Base-by-base conservation (phyloP, 2,888 invertebrate genomes). In the Lydus trimaculatus region DNA sequence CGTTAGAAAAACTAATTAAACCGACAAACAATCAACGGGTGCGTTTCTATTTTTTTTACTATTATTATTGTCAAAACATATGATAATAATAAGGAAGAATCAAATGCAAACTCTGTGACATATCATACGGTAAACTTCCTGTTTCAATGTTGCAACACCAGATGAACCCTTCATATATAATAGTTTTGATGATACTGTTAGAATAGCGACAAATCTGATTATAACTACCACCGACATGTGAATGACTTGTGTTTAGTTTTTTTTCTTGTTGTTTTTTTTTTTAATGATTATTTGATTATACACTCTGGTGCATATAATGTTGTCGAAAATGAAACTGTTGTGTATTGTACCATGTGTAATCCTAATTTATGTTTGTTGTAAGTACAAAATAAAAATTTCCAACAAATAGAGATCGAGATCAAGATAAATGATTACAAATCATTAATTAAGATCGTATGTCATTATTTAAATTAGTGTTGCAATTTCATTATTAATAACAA, bases 271-370 rank as follows among this genome's bases (percentile, higher is more conserved):
- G n/a, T n/a, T n/a, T n/a, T n/a, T n/a, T n/a, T n/a, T n/a, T n/a
- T 39, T 70, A 73, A 74, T 67, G 67, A 72, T 74, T 69, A 72
- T 74, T 73, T 71, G 70, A 72, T 70, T 68, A 65, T 63, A 68
- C 68, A 72, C 71, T 74, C 67, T 63, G 71, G 64, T 72, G 72
- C 71, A 73, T 72, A 69, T 69, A 65, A 69, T 63, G 9, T n/a
- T 20, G 13, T 25, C 25, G 20, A 56, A 25, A 25, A 48, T 20
- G 8, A 9, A 48, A 8, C 20, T 5, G 15, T n/a, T n/a, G n/a
- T n/a, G n/a, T 36, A 36, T 36, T 28, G 4, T 43, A 43, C 36
- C 36, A 36, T 4, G 15, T 13, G 43, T 17, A 6, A n/a, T 43
- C 43, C 7, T 43, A 43, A 43, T 43, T 43, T 43, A n/a, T 17